phyloP scores from a whole-genome alignment of 37 sponge, comb jelly and placozoan genomes.

The Cladorhizidae sp. region DNA sequence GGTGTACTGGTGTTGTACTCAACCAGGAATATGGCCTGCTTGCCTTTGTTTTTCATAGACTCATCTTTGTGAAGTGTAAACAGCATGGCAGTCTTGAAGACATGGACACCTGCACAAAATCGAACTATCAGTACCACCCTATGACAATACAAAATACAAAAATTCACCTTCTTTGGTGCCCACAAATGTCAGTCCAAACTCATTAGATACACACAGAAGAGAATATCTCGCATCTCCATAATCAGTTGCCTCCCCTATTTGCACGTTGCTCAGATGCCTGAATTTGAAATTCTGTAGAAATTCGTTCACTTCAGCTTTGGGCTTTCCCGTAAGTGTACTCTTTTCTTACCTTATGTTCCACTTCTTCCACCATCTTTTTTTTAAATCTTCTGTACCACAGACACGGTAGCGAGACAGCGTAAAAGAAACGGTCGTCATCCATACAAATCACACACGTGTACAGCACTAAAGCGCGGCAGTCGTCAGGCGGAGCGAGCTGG shows the following conservation, averaged over 20 bases:
- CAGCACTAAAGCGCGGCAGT: no score
- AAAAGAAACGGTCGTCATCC: no score
- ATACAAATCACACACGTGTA: no score
- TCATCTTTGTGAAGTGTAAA: constrained; percentile 34
- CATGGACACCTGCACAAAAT: constrained; percentile 38
- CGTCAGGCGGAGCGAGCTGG: no score
- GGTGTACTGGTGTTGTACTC: no score
- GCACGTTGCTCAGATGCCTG: constrained; percentile 32
- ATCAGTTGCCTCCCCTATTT: constrained; percentile 9
- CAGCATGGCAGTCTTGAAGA: constrained; percentile 46
- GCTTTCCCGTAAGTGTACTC: background rate
- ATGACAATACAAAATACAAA: background rate
- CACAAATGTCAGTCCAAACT: constrained; percentile 65
- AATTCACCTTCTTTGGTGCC: constrained; percentile 44
- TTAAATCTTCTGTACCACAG: no score
- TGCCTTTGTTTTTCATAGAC: constrained; percentile 13
- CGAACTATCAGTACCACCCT: background rate
- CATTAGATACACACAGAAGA: constrained; percentile 52
- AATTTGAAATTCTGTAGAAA: constrained; percentile 62
- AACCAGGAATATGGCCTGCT: background rate
- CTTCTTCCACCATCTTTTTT: constrained; percentile 4
- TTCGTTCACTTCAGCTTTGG: background rate
- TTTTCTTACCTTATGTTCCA: background rate
- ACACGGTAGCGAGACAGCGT: no score
- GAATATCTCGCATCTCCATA: constrained; percentile 4